phyloP scores from a whole-genome alignment of 1,140 invertebrate species.

The Drosophila eugracilis region DNA sequence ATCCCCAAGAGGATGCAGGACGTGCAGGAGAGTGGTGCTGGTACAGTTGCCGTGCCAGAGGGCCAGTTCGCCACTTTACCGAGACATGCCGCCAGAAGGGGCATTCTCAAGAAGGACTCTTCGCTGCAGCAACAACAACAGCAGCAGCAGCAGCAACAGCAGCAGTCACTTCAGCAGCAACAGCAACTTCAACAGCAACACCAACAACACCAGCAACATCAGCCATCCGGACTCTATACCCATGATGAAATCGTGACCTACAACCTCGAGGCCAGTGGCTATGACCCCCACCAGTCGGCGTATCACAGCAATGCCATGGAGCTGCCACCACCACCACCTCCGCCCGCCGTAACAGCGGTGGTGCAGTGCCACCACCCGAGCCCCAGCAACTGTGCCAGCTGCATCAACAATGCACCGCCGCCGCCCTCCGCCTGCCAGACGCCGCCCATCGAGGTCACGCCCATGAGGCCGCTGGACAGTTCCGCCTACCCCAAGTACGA shows the following conservation, averaged over 20 bases:
- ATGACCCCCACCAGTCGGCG: conserved; percentile 52
- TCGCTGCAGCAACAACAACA: conserved; percentile 63
- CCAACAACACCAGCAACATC: conserved; percentile 25
- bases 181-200: conserved; percentile 52
- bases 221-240: conserved; percentile 67
- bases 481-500: conserved; percentile 89
- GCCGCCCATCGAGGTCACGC: conserved; percentile 67
- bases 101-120: conserved; percentile 80
- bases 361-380: conserved; percentile 71
- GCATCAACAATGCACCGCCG: conserved; percentile 82
- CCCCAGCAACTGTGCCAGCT: conserved; percentile 79
- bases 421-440: conserved; percentile 82
- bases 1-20: conserved; percentile 87
- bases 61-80: conserved; percentile 87
- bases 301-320: conserved; percentile 64
- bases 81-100: conserved; percentile 82
- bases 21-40: conserved; percentile 68
- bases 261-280: conserved; percentile 78
- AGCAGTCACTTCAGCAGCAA: conserved; percentile 51
- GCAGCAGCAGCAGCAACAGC: conserved; percentile 36
- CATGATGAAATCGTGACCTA: conserved; percentile 84
- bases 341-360: conserved; percentile 72
- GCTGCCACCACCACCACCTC: conserved; percentile 70
- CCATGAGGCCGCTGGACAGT: conserved; percentile 67
- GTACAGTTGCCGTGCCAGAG: conserved; percentile 48